phyloP scores from a whole-genome alignment of 2,113 vertebrate species.

The Emydura subglobosa region DNA sequence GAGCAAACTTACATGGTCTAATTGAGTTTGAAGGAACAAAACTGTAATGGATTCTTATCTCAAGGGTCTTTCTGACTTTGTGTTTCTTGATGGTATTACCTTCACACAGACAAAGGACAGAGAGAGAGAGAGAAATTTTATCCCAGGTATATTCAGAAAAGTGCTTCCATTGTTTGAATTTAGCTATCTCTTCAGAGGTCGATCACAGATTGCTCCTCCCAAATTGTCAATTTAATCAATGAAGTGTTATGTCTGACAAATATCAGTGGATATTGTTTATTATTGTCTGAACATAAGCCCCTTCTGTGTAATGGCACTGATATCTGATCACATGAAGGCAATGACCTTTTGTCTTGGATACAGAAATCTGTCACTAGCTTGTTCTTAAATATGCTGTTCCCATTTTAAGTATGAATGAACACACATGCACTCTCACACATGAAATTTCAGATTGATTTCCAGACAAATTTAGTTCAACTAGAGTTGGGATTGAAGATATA shows the following conservation, averaged over 20 bases:
- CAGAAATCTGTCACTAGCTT: neutral
- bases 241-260: neutral
- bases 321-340: neutral
- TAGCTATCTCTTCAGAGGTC: neutral
- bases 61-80: neutral
- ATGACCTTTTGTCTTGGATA: too few relatives aligned
- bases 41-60: neutral
- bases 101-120: neutral
- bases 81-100: neutral
- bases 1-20: neutral
- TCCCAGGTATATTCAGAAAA: neutral
- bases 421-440: neutral
- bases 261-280: neutral
- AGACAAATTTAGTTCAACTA: neutral
- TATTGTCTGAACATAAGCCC: neutral
- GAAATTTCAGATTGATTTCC: neutral
- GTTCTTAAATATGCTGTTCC: neutral
- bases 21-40: neutral
- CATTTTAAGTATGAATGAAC: neutral
- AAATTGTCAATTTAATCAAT: neutral
- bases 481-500: neutral
- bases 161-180: neutral
- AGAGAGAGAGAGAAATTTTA: neutral
- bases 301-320: neutral
- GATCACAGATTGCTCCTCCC: neutral